Evolutionary conservation across 2,113 vertebrate genomes (phyloP).

Genomic region (Carollia perspicillata): DNA sequence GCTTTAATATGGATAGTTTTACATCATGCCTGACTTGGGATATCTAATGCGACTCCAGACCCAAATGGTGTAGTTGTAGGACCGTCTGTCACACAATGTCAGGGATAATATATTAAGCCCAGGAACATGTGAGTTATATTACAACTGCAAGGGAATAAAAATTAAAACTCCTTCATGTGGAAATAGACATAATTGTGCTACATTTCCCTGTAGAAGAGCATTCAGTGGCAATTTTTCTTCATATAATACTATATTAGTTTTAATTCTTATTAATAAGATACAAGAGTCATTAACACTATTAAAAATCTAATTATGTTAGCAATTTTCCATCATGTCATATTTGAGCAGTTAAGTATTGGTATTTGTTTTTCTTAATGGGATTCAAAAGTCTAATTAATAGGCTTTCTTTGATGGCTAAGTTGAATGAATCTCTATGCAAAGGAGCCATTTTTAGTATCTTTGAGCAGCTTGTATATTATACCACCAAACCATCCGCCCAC

Average conservation of each 20-base stretch:
- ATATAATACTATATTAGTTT: slow-evolving; percentile 76
- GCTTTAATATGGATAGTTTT: slow-evolving; percentile 46
- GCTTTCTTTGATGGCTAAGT: slow-evolving; percentile 80
- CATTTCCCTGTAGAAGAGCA: slow-evolving; percentile 71
- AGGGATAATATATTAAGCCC: slow-evolving; percentile 72
- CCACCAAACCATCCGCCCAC: slow-evolving; percentile 47
- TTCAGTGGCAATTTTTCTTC: slow-evolving; percentile 75
- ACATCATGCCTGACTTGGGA: slow-evolving; percentile 64
- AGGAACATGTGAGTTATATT: slow-evolving; percentile 71
- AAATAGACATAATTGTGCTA: slow-evolving; percentile 64
- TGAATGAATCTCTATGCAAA: slow-evolving; percentile 75
- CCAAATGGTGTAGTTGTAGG: slow-evolving; percentile 61
- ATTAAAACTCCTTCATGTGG: slow-evolving; percentile 68
- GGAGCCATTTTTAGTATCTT: slow-evolving; percentile 71
- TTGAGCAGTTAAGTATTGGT: slow-evolving; percentile 81
- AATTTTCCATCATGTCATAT: slow-evolving; percentile 83
- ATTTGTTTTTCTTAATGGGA: slow-evolving; percentile 85
- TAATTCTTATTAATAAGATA: slow-evolving; percentile 85
- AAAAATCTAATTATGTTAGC: slow-evolving; percentile 84
- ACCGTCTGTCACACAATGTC: slow-evolving; percentile 71
- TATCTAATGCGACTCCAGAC: slow-evolving; percentile 69
- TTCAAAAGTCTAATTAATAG: slow-evolving; percentile 85
- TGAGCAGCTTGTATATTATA: slow-evolving; percentile 60
- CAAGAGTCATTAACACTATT: slow-evolving; percentile 83
- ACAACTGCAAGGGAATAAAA: slow-evolving; percentile 68